phyloP scores from a whole-genome alignment of 2,113 vertebrate genomes.

The Leucosticte australis region DNA sequence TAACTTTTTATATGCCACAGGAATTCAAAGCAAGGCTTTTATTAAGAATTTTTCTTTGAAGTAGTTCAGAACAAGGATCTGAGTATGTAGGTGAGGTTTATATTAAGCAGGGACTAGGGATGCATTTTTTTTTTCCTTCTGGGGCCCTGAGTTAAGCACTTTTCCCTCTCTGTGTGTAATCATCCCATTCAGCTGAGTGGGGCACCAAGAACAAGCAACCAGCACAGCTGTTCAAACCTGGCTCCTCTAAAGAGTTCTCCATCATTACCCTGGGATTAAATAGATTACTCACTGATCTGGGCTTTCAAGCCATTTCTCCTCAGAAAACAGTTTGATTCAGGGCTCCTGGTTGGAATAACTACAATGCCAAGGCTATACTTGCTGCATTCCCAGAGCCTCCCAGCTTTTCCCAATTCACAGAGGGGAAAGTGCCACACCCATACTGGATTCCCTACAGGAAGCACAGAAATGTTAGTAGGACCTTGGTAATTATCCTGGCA shows the following conservation, averaged over 20 bases:
- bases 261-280: neutral
- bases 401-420: neutral
- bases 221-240: neutral
- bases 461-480: constrained; percentile 48
- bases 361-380: neutral
- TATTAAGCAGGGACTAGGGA: neutral
- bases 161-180: neutral
- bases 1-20: neutral
- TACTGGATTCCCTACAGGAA: neutral
- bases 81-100: neutral
- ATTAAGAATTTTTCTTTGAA: neutral
- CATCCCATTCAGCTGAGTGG: neutral
- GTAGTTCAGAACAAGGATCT: neutral
- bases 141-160: neutral
- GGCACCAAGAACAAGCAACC: neutral
- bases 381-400: neutral
- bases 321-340: neutral
- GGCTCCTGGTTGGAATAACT: neutral
- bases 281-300: neutral
- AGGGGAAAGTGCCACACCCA: neutral
- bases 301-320: neutral
- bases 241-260: neutral
- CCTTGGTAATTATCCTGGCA: constrained; percentile 6
- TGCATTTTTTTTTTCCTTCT: neutral
- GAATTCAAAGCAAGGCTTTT: neutral